A percentile compares a stretch with the other conserved stretches of the same genome.
Conservation (phyloP, 2,888 invertebrate genomes). For the Agonopterix subpropinquella region DNA sequence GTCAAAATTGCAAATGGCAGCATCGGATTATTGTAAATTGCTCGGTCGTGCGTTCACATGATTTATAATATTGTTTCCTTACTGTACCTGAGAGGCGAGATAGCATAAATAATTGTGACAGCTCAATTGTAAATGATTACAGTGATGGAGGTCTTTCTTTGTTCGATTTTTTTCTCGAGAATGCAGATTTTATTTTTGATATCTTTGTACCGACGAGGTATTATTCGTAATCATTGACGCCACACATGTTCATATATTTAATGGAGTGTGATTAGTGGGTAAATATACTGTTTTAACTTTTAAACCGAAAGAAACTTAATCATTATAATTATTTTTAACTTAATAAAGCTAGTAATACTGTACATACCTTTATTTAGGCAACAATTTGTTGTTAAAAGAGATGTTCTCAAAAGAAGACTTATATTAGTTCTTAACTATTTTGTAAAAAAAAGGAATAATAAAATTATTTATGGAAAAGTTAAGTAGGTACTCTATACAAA, state of each 20-base stretch:
- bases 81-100: conserved; percentile 22
- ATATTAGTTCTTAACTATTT: neutral
- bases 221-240: too few species aligned
- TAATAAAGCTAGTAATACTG: conserved; percentile 75
- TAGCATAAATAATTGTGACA: conserved; percentile 49
- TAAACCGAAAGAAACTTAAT: conserved; percentile 20
- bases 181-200: conserved; percentile 2
- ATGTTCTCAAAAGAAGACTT: neutral
- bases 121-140: conserved; percentile 51
- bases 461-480: conserved; percentile 18
- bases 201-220: neutral
- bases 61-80: conserved; percentile 39
- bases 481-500: conserved; percentile 48
- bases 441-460: neutral
- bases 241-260: too few species aligned
- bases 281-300: conserved; percentile 12
- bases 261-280: neutral
- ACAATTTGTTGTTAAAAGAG: conserved; percentile 14
- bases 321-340: conserved; percentile 40
- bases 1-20: conserved; percentile 13
- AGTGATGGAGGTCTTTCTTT: conserved; percentile 17
- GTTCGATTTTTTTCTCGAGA: conserved; percentile 3
- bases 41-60: conserved; percentile 29
- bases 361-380: conserved; percentile 62
- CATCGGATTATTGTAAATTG: conserved; percentile 29